phyloP scores from a whole-genome alignment of 1,140 invertebrate genomes.

The Wiebesia pumilae region DNA sequence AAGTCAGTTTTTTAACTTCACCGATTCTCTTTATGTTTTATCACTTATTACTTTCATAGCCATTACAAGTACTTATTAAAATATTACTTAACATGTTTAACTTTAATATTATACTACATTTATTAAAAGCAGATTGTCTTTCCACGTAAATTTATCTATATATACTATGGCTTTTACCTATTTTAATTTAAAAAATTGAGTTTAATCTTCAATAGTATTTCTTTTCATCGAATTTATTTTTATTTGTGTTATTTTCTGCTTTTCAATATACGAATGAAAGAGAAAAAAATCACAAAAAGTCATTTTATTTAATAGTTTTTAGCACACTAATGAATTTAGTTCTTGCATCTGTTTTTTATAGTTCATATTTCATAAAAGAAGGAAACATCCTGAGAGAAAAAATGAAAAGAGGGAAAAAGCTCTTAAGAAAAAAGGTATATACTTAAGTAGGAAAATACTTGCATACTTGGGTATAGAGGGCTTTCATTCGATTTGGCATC shows the following conservation, averaged over 20 bases:
- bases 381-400: neutral
- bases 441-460: neutral
- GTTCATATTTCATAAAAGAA: neutral
- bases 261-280: neutral
- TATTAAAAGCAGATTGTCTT: no score
- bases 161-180: no score
- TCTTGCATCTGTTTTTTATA: neutral
- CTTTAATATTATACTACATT: no score
- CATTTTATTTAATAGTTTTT: neutral
- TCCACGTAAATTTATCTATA: no score
- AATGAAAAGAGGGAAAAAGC: neutral
- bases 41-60: no score
- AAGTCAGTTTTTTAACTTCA: no score
- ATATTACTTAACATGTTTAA: no score
- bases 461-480: slow-evolving; percentile 67
- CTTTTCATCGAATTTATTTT: neutral
- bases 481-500: slow-evolving; percentile 70
- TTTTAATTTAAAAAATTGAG: no score
- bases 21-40: no score
- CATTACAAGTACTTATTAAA: no score
- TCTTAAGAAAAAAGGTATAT: neutral
- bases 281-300: neutral
- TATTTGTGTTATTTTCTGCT: neutral
- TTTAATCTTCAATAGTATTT: neutral
- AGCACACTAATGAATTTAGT: neutral